Evolutionary conservation across 2,797 vertebrate genomes (phyloP).

Genomic region (Glyptemys insculpta): DNA sequence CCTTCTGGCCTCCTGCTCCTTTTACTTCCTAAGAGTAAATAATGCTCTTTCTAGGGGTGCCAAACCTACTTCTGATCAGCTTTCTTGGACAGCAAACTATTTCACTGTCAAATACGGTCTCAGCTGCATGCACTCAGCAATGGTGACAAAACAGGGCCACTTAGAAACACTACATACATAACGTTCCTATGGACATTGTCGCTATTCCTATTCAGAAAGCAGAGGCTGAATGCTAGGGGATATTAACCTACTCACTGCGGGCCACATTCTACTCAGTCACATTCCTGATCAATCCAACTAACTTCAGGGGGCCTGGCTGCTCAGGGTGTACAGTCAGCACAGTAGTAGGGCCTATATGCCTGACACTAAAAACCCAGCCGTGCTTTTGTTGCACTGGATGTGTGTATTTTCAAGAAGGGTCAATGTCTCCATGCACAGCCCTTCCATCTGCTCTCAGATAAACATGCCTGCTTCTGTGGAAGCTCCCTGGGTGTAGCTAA

Average conservation of each 20-base stretch:
- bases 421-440: background rate
- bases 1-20: background rate
- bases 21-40: background rate
- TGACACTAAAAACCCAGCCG: background rate
- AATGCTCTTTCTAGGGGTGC: background rate
- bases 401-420: background rate
- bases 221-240: background rate
- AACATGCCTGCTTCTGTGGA: background rate
- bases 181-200: background rate
- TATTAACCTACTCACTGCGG: background rate
- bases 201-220: background rate
- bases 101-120: background rate
- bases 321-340: background rate
- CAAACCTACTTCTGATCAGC: background rate
- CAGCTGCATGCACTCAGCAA: background rate
- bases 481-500: background rate
- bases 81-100: background rate
- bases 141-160: accelerated
- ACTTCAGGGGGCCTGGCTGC: accelerated
- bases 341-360: background rate
- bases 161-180: background rate
- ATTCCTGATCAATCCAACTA: background rate
- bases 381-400: background rate
- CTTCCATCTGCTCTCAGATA: background rate
- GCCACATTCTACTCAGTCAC: background rate